Evolutionary conservation across 2,113 vertebrate species (phyloP).

Genomic region (Hyperoodon ampullatus): DNA sequence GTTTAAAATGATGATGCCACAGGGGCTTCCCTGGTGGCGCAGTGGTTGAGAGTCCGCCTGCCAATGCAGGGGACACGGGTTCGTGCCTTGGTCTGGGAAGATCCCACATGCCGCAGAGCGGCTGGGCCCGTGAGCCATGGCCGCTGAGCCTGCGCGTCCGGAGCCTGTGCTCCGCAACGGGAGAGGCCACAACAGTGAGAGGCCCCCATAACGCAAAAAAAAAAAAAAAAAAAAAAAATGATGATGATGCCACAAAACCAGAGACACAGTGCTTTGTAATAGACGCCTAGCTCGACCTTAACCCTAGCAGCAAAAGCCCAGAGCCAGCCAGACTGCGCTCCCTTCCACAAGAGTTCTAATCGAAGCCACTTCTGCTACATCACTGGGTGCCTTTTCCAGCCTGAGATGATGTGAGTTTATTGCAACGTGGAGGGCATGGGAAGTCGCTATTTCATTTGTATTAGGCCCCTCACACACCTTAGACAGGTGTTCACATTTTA

Average conservation of each 20-base stretch:
- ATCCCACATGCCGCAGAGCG: too few relatives aligned
- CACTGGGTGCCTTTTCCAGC: not conserved
- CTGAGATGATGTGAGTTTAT: not conserved
- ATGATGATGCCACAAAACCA: not conserved
- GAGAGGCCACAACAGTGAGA: too few relatives aligned
- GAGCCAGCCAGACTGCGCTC: not conserved
- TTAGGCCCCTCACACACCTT: not conserved
- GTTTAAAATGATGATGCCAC: not conserved
- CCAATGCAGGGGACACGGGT: too few relatives aligned
- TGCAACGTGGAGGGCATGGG: accelerated
- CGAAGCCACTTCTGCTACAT: accelerated
- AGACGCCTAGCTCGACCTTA: not conserved
- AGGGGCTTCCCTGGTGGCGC: too few relatives aligned
- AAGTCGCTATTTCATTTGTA: not conserved
- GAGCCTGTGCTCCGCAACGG: too few relatives aligned
- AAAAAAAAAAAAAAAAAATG: too few relatives aligned
- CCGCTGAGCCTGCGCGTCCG: too few relatives aligned
- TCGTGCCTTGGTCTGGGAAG: too few relatives aligned
- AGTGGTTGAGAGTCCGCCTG: too few relatives aligned
- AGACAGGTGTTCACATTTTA: not conserved
- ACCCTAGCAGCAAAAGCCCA: not conserved
- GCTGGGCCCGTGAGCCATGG: too few relatives aligned
- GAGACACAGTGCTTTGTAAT: not conserved
- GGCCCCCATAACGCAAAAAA: too few relatives aligned
- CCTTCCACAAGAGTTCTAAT: accelerated